Percentiles rank a stretch among this genome's conserved stretches.
These are phyloP conservation scores for Caracal caracal DNA, from an alignment of 2,113 vertebrate species.

Conservation along the genomic window DNA sequence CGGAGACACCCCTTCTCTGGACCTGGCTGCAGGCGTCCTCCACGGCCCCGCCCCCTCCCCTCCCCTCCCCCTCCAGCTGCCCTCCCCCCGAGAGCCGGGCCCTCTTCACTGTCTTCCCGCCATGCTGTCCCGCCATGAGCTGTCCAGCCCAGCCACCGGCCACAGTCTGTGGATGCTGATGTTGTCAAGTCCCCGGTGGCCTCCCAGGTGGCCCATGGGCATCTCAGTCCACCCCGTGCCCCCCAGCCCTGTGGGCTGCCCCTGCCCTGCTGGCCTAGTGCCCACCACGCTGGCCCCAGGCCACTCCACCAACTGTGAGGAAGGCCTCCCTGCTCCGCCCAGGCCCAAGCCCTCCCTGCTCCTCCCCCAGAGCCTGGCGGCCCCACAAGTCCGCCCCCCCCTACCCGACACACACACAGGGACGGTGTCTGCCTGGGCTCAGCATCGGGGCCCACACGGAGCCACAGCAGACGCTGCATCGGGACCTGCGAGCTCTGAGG, in stretches of 20 bases:
- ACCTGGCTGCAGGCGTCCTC: not conserved
- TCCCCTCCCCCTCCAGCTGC: not conserved
- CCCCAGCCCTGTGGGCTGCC: not conserved
- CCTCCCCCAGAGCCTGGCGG: not conserved
- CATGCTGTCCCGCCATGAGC: too few relatives aligned
- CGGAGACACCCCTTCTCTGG: not conserved
- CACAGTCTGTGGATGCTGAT: not conserved
- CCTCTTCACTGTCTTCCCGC: not conserved
- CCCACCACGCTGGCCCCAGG: not conserved
- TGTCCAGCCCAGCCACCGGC: not conserved
- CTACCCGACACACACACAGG: not conserved
- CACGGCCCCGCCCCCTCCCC: too few relatives aligned
- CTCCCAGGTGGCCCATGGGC: not conserved
- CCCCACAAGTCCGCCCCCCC: not conserved
- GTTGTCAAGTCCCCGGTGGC: not conserved
- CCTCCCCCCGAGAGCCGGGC: not conserved
- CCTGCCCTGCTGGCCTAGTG: too few relatives aligned
- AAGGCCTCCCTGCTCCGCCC: not conserved
- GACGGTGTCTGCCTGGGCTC: not conserved
- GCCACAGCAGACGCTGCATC: not conserved
- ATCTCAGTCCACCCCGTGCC: fast-evolving
- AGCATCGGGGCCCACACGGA: fast-evolving
- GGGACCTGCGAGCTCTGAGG: too few relatives aligned
- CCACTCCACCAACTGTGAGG: not conserved
- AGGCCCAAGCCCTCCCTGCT: not conserved